Evolutionary conservation across 2,113 vertebrate species (phyloP), one percentile per base, ranked within the genome.

Genomic region (Leucopsar rothschildi): DNA sequence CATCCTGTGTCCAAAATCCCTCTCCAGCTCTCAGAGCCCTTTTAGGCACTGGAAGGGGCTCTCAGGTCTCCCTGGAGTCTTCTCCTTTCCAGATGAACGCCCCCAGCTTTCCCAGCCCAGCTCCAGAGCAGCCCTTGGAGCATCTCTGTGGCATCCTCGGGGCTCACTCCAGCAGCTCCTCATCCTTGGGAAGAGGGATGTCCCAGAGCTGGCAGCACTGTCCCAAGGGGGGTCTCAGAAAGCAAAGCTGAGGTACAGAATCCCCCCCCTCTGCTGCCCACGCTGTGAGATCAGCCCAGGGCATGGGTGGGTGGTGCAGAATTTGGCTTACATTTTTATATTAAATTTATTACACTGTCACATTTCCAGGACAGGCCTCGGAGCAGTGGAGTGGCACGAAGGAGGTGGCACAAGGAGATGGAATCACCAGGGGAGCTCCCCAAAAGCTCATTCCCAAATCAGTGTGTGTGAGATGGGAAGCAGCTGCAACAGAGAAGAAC

Each of bases 221-320:
- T 69, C 64, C 47, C 33, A 28, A 4, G 33, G 5, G 6, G 15
- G 65, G 4, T 47, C 56, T 40, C n/a, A 70, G 28, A 29, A 61
- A 23, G 15, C 52, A 53, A 22, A 86, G 33, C 33, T 7, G 11
- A 60, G 31, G 22, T 77, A 19, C 28, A 79, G n/a, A 86, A 47
- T 45, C 27, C 45, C 10, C n/a, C 28, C 14, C 53, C 55, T 4
- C 33, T 69, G 71, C 71, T 66, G 82, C 61, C 52, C 53, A 31
- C 3, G 0, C 71, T 60, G 33, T 28, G 56, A 56, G 47, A 61
- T 55, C 47, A 79, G 64, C 73, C 64, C 64, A 61, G 47, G 47
- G 28, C 64, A 45, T 0, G 0, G 19, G 12, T 29, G 73, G 33
- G 23, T 29, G 6, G 0, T 7, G 12, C 39, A 78, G 56, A 53